phyloP scores from a whole-genome alignment of 2,113 vertebrate genomes.

The Mormyrus iriodes region DNA sequence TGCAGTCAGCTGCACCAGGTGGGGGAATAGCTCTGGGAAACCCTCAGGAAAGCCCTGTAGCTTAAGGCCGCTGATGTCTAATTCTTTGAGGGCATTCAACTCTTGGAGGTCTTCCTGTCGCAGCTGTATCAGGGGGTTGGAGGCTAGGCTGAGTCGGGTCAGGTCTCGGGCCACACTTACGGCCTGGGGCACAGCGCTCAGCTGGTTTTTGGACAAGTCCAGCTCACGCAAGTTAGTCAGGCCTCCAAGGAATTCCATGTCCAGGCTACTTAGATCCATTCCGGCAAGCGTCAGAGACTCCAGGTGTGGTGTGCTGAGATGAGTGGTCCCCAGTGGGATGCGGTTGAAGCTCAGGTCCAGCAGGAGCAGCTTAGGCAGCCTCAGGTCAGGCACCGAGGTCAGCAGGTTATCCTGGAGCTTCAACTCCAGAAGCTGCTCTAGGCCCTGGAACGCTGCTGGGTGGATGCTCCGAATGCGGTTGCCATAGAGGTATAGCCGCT shows the following conservation, averaged over 20 bases:
- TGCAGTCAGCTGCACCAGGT: slow-evolving; percentile 65
- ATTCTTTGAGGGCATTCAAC: slow-evolving; percentile 70
- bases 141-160: slow-evolving; percentile 73
- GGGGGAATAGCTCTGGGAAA: slow-evolving; percentile 70
- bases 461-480: slow-evolving; percentile 82
- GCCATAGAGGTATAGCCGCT: slow-evolving; percentile 84
- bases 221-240: slow-evolving; percentile 83
- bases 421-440: slow-evolving; percentile 81
- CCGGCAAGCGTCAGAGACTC: slow-evolving; percentile 80
- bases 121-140: slow-evolving; percentile 78
- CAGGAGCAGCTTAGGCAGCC: slow-evolving; percentile 75
- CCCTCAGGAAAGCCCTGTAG: slow-evolving; percentile 77
- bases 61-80: slow-evolving; percentile 87
- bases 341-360: slow-evolving; percentile 84
- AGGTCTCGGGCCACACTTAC: slow-evolving; percentile 66
- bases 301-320: slow-evolving; percentile 69
- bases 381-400: slow-evolving; percentile 63
- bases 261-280: slow-evolving; percentile 68
- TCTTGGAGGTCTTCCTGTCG: slow-evolving; percentile 65
- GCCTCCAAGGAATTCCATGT: slow-evolving; percentile 66
- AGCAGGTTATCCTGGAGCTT: slow-evolving; percentile 86
- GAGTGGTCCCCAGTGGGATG: slow-evolving; percentile 59
- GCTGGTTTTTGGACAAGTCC: slow-evolving; percentile 80
- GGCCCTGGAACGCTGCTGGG: slow-evolving; percentile 68
- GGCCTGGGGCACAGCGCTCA: slow-evolving; percentile 61